phyloP scores from a whole-genome alignment of 2,888 invertebrate species.

The Toxonevra muliebris region DNA sequence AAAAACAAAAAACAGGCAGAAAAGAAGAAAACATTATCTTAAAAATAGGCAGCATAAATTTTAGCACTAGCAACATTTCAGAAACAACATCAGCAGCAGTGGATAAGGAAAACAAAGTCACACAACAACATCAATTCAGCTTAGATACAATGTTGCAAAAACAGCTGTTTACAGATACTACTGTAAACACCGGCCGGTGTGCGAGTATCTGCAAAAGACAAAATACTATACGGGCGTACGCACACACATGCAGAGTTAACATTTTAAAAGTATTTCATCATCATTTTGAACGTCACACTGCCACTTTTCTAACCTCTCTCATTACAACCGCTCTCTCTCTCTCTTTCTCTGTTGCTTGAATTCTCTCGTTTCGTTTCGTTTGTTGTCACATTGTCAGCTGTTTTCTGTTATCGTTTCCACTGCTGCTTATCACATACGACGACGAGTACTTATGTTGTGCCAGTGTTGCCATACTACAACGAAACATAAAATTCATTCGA shows the following conservation, averaged over 20 bases:
- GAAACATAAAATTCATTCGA: too few relatives aligned
- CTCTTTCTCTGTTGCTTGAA: slow-evolving; percentile 6
- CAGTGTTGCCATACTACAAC: slow-evolving; percentile 11
- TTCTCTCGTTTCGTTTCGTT: background rate
- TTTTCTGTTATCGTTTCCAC: slow-evolving; percentile 32
- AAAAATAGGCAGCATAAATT: slow-evolving; percentile 12
- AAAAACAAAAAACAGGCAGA: too few relatives aligned
- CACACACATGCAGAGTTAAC: too few relatives aligned
- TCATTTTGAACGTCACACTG: slow-evolving; percentile 31
- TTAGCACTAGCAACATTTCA: slow-evolving; percentile 17
- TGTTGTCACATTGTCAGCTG: slow-evolving; percentile 32
- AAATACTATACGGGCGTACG: background rate
- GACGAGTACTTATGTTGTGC: slow-evolving; percentile 29
- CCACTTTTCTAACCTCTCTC: slow-evolving; percentile 20
- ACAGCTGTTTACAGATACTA: slow-evolving; percentile 52
- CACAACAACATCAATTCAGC: slow-evolving; percentile 8
- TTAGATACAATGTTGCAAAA: slow-evolving; percentile 52
- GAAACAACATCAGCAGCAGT: background rate
- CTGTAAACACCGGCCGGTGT: slow-evolving; percentile 54
- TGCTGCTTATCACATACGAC: slow-evolving; percentile 43
- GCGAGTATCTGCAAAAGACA: slow-evolving; percentile 17
- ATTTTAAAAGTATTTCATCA: too few relatives aligned
- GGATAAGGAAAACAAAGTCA: background rate
- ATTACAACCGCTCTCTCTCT: slow-evolving; percentile 32
- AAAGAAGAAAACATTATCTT: slow-evolving; percentile 3